Evolutionary conservation across 2,797 vertebrate species (phyloP).

Genomic region (Rhabdomys pumilio): DNA sequence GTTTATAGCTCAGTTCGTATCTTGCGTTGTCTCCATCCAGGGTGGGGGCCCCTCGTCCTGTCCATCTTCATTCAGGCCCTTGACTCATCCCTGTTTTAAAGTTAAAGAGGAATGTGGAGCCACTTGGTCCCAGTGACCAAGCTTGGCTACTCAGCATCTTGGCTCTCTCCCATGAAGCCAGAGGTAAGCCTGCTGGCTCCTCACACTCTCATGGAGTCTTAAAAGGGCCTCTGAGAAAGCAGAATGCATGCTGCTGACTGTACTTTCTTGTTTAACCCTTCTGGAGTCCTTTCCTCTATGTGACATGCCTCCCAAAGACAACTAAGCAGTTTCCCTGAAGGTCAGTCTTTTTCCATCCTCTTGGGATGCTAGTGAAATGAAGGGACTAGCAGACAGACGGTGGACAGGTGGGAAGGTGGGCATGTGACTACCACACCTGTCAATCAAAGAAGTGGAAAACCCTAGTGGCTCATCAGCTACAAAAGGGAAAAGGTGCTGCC

Average conservation of each 20-base stretch:
- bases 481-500: background rate
- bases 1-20: background rate
- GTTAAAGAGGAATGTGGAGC: background rate
- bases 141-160: background rate
- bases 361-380: slow-evolving; percentile 30
- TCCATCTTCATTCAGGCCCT: background rate
- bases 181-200: background rate
- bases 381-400: background rate
- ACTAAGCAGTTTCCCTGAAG: background rate
- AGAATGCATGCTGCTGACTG: background rate
- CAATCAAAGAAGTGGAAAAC: background rate
- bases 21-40: background rate
- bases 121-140: background rate
- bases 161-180: background rate
- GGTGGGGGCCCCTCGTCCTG: background rate
- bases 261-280: slow-evolving; percentile 40
- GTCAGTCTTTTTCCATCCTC: background rate
- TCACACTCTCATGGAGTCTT: background rate
- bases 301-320: background rate
- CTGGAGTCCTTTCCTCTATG: background rate
- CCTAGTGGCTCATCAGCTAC: background rate
- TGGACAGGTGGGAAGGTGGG: background rate
- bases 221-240: background rate
- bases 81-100: slow-evolving; percentile 25
- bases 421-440: background rate